Evolutionary conservation across 92 coral and sea anemone genomes (phyloP).

Genomic region (Micromussa lordhowensis): DNA sequence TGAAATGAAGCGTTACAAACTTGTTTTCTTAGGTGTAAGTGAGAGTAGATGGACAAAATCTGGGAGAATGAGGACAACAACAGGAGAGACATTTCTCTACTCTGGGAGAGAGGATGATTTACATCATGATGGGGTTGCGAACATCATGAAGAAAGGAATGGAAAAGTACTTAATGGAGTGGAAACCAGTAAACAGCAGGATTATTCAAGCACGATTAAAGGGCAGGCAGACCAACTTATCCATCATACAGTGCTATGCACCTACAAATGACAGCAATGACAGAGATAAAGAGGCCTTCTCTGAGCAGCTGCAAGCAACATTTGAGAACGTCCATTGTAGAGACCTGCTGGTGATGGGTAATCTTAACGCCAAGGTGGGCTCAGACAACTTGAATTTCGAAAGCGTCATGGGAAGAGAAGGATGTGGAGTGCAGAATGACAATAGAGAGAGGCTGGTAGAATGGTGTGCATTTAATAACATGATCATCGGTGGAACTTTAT

Average conservation of each 20-base stretch:
- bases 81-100: too few relatives aligned
- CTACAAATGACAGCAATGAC: slow-evolving; percentile 5
- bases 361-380: background rate
- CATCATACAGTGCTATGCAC: slow-evolving; percentile 13
- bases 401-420: slow-evolving; percentile 3
- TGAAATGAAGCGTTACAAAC: too few relatives aligned
- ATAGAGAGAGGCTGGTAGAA: background rate
- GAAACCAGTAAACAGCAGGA: slow-evolving; percentile 20
- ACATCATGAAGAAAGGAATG: too few relatives aligned
- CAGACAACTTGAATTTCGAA: background rate
- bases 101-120: too few relatives aligned
- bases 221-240: slow-evolving; percentile 1
- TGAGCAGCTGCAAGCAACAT: too few relatives aligned
- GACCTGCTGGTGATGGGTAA: background rate
- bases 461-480: background rate
- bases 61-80: too few relatives aligned
- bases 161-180: too few relatives aligned
- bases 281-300: background rate
- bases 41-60: too few relatives aligned
- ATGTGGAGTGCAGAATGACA: too few relatives aligned
- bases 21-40: too few relatives aligned
- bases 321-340: too few relatives aligned
- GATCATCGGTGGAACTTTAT: background rate
- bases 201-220: background rate
- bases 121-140: background rate